These are phyloP conservation scores for Litoditis marina DNA, from an alignment of 2,888 invertebrate genomes.

Conservation along the genomic window DNA sequence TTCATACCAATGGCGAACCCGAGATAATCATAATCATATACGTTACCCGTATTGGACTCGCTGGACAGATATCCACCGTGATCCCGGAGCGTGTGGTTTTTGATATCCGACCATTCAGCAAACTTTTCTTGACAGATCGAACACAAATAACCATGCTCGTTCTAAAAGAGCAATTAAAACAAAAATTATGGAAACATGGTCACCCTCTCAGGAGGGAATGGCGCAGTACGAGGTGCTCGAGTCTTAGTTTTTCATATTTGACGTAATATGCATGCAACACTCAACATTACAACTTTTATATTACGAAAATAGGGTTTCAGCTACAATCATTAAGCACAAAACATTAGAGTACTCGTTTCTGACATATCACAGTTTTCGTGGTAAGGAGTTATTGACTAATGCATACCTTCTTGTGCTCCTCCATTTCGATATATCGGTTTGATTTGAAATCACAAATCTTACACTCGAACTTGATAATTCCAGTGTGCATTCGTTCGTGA, in stretches of 20 bases:
- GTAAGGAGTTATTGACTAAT: not conserved
- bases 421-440: constrained; percentile 56
- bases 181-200: no score
- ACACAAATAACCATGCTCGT: constrained; percentile 61
- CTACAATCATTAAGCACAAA: no score
- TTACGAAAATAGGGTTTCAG: no score
- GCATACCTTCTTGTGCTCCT: constrained; percentile 52
- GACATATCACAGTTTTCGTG: no score
- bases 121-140: constrained; percentile 56
- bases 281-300: no score
- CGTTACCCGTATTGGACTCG: constrained; percentile 55
- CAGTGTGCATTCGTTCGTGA: constrained; percentile 62
- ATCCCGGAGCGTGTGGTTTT: constrained; percentile 58
- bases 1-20: no score
- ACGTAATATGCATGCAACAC: no score
- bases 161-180: constrained; percentile 22
- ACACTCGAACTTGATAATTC: constrained; percentile 62
- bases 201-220: no score
- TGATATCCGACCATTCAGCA: constrained; percentile 59
- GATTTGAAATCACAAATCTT: constrained; percentile 47
- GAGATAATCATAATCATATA: no score
- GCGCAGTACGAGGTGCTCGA: no score
- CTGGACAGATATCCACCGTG: constrained; percentile 60
- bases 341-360: no score
- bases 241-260: no score